Percentiles rank a stretch among this genome's conserved stretches.
phyloP scores from a whole-genome alignment of 2,888 invertebrate genomes.

The Lasioglossum pauxillum region DNA sequence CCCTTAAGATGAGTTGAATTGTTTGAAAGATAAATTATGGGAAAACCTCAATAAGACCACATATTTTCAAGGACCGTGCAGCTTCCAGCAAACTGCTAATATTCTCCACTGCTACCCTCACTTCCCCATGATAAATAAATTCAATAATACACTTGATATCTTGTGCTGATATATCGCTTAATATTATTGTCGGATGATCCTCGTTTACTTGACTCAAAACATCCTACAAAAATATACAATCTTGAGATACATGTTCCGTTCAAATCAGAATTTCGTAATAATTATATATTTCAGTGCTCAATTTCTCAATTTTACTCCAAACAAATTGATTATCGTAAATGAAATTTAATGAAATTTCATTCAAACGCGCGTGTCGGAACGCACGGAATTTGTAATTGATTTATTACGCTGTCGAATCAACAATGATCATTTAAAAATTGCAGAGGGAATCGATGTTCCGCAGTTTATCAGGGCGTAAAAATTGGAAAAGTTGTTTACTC shows the following conservation, averaged over 20 bases:
- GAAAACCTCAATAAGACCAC: slow-evolving; percentile 81
- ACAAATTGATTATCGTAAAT: background rate
- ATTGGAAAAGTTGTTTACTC: slow-evolving; percentile 75
- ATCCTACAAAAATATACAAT: slow-evolving; percentile 75
- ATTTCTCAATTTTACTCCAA: background rate
- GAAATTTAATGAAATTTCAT: background rate
- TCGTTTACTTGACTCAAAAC: slow-evolving; percentile 81
- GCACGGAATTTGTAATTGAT: background rate
- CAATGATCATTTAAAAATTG: background rate
- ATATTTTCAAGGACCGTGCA: slow-evolving; percentile 82
- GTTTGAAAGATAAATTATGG: background rate
- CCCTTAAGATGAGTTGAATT: background rate
- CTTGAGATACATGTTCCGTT: background rate
- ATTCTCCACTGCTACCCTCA: slow-evolving; percentile 81
- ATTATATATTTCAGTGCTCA: background rate
- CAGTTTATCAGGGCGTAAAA: background rate
- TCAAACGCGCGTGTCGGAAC: background rate
- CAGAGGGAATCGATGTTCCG: background rate
- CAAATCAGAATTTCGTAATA: background rate
- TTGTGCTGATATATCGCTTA: slow-evolving; percentile 82
- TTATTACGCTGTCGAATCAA: background rate
- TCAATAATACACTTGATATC: slow-evolving; percentile 82
- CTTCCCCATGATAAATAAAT: slow-evolving; percentile 83
- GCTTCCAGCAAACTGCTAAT: slow-evolving; percentile 81
- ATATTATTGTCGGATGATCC: slow-evolving; percentile 82